These are phyloP conservation scores for Petrocephalus schoutedeni DNA, from an alignment of 2,797 vertebrate species.

Conservation along the genomic window DNA sequence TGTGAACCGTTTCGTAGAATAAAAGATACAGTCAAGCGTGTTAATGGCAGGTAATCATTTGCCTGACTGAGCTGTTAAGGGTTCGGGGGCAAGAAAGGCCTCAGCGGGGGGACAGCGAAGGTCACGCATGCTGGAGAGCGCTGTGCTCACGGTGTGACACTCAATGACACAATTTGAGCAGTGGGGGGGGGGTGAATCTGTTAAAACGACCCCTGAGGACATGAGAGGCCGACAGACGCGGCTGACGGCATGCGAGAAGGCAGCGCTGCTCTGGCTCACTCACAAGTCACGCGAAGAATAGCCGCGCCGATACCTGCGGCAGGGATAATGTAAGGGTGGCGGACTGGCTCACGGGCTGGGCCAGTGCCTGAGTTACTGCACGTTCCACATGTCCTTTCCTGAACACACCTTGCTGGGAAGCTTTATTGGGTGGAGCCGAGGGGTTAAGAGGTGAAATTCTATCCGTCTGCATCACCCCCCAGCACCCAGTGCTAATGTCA, in stretches of 20 bases:
- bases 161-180: background rate
- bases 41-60: slow-evolving; percentile 8
- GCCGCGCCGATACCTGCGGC: background rate
- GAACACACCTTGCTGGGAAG: background rate
- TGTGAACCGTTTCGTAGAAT: background rate
- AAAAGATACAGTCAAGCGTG: background rate
- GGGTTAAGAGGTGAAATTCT: background rate
- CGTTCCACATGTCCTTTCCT: background rate
- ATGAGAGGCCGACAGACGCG: background rate
- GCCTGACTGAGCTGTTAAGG: background rate
- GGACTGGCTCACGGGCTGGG: background rate
- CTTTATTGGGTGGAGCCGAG: background rate
- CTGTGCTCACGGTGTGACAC: background rate
- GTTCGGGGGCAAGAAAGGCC: background rate
- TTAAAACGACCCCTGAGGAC: background rate
- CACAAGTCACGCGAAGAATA: background rate
- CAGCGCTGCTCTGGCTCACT: background rate
- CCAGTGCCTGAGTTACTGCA: background rate
- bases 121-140: background rate
- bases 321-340: background rate
- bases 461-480: background rate
- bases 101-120: background rate
- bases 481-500: background rate
- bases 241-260: background rate
- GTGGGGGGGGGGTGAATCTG: background rate